Base-by-base conservation (phyloP, 2,888 invertebrate species). In the Philopedon plagiatum region DNA sequence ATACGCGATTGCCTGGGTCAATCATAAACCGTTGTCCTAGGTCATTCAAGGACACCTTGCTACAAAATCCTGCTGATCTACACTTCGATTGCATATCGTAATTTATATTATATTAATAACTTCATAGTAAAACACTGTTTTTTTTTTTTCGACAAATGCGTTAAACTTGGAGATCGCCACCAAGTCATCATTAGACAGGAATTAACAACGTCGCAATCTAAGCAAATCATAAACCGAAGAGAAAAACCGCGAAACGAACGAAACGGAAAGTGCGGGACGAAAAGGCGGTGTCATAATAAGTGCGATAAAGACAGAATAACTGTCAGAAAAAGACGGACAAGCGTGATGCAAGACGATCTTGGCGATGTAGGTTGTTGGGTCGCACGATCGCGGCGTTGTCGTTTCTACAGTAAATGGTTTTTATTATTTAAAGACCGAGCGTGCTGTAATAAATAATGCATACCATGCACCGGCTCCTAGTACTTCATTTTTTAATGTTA, bases 281-380 rank as follows among this genome's bases (percentile, higher is more conserved):
- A 29, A 54, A 9, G 29, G 29, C 26, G 19, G 13, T 26, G 9
- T 44, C 7, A 5, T 15, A 49, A 49, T 26, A 54, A 56, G 44
- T 39, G 67, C 9, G 63, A 63, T 39, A 63, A 61, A 72, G 57
- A 41, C 57, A 32, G 23, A 32, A 39, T 29, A 39, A 54, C 51
- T 54, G 51, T 15, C 51, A 23, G 51, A 54, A 54, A 26, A 44
- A 63, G 51, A 60, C 51, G 21, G 57, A 57, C 41, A 58, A 49
- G 39, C 37, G 46, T 75, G 82, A 82, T 80, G 83, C 80, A 83
- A 83, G 79, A 81, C 80, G 79, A 82, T 81, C 81, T 81, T 81
- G 80, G 80, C 77, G 80, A 82, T 82, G 82, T 83, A 82, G 82
- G 82, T 82, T 83, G 81, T 78, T 80, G 80, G 81, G 81, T 81